A percentile compares a stretch with the other conserved stretches of the same genome.
These are phyloP conservation scores for Centroberyx gerrardi DNA, from an alignment of 2,797 vertebrate species.

Conservation along the genomic window DNA sequence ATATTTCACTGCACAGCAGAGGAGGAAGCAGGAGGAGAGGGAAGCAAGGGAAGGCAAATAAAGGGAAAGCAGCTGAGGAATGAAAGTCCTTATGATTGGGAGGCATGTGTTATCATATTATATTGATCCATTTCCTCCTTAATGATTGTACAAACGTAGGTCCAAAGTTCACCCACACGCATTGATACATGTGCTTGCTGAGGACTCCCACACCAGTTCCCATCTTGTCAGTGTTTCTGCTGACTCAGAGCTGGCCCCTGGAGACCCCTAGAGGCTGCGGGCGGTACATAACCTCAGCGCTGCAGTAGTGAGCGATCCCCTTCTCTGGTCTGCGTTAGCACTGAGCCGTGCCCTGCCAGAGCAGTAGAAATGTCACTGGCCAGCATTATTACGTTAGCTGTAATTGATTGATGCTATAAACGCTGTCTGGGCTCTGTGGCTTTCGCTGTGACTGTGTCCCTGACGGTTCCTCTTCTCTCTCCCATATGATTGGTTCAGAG, in stretches of 20 bases:
- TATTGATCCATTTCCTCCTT: constrained; percentile 60
- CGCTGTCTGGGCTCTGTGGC: constrained; percentile 19
- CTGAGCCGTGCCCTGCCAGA: constrained; percentile 5
- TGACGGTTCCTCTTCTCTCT: constrained; percentile 52
- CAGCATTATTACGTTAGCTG: constrained; percentile 53
- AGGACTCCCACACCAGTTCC: neutral
- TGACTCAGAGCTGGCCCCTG: constrained; percentile 62
- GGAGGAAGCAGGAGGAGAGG: constrained; percentile 20
- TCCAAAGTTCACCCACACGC: constrained; percentile 72
- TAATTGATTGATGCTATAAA: constrained; percentile 52
- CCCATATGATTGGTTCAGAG: constrained; percentile 82
- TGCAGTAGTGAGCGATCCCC: constrained; percentile 1
- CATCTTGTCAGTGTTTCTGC: constrained; percentile 49
- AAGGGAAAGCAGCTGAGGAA: constrained; percentile 62
- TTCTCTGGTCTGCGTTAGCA: constrained; percentile 31
- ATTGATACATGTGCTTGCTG: constrained; percentile 31
- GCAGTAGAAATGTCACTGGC: constrained; percentile 39
- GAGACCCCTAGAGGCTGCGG: constrained; percentile 76
- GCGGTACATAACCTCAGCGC: constrained; percentile 8
- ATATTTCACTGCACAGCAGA: constrained; percentile 41
- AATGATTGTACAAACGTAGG: constrained; percentile 66
- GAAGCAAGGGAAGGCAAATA: constrained; percentile 35
- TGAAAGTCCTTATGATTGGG: constrained; percentile 25
- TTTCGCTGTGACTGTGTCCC: constrained; percentile 9
- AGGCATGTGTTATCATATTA: constrained; percentile 56